phyloP scores from a whole-genome alignment of 2,113 vertebrate genomes.

The Puma concolor region DNA sequence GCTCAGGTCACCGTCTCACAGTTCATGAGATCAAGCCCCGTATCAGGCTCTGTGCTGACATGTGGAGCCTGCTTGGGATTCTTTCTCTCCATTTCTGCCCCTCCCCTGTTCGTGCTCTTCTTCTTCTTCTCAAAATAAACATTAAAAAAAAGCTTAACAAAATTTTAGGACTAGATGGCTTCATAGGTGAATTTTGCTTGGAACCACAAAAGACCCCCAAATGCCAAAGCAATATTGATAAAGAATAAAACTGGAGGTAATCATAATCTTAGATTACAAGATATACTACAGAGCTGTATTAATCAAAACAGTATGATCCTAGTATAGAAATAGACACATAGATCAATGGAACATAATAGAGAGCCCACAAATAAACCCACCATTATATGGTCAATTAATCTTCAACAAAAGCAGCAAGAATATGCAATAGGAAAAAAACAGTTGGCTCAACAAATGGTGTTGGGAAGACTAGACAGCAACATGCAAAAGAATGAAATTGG shows the following conservation, averaged over 20 bases:
- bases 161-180: not conserved
- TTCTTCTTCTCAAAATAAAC: no score
- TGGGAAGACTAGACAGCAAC: no score
- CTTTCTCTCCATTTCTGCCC: no score
- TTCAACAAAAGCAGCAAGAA: not conserved
- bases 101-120: no score
- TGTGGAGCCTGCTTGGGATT: no score
- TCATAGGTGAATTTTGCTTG: not conserved
- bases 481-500: not conserved
- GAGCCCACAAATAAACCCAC: not conserved
- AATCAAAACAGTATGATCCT: not conserved
- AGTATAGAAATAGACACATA: not conserved
- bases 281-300: not conserved
- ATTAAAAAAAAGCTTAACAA: not conserved
- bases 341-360: not conserved
- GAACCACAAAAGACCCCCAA: not conserved
- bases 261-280: not conserved
- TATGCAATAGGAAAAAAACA: not conserved
- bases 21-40: no score
- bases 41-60: no score
- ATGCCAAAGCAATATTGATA: not conserved
- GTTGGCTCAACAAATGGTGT: not conserved
- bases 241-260: not conserved
- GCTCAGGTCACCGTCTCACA: no score
- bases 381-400: not conserved